These are phyloP conservation scores for Hipparchia semele DNA, from an alignment of 2,888 invertebrate species.

Conservation along the genomic window DNA sequence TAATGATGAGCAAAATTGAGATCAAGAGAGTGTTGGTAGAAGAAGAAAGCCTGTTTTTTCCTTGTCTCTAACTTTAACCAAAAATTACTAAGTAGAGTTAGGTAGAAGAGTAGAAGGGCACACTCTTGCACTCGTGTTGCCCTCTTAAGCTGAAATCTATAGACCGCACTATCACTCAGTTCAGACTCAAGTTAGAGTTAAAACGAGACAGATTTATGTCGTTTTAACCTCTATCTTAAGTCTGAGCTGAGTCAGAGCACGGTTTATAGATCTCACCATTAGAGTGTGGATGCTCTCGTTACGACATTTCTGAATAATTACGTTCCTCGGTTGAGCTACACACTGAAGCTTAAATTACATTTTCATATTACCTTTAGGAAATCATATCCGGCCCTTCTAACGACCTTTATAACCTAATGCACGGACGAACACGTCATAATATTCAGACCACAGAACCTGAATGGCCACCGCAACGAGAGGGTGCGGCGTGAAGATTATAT, in stretches of 20 bases:
- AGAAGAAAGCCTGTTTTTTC: too few relatives aligned
- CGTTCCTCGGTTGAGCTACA: background rate
- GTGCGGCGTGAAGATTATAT: constrained; percentile 5
- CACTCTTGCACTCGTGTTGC: background rate
- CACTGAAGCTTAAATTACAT: background rate
- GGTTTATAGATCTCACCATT: too few relatives aligned
- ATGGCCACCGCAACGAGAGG: constrained; percentile 5
- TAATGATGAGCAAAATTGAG: too few relatives aligned
- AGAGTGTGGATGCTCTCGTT: too few relatives aligned
- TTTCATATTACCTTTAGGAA: background rate
- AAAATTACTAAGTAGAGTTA: background rate
- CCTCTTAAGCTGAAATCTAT: too few relatives aligned
- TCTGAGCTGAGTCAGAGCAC: too few relatives aligned
- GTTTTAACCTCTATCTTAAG: too few relatives aligned
- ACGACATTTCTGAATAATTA: background rate
- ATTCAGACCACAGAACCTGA: background rate
- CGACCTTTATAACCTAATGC: background rate
- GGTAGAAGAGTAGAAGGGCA: background rate
- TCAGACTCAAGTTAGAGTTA: too few relatives aligned
- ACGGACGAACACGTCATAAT: constrained; percentile 2
- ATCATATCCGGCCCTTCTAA: constrained; percentile 1
- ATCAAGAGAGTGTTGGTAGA: too few relatives aligned
- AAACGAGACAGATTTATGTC: too few relatives aligned
- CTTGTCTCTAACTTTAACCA: too few relatives aligned
- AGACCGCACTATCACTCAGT: too few relatives aligned